Evolutionary conservation across 2,797 vertebrate genomes (phyloP).

Genomic region (Rhabdophis nuchalis): DNA sequence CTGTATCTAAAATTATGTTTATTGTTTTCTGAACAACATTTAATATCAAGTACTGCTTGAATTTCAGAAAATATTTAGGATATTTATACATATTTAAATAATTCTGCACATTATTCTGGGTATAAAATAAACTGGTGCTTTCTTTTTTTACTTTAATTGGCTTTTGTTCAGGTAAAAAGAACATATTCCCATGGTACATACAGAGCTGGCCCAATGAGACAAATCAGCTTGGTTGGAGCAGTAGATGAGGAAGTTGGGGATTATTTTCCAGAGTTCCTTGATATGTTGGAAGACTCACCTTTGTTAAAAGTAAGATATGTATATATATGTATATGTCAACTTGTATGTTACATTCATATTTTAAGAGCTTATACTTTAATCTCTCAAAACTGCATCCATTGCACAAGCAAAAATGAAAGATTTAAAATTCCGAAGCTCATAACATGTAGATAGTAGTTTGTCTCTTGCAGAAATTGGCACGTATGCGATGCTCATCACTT

Average conservation of each 20-base stretch:
- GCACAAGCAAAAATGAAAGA: neutral
- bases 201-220: constrained; percentile 94
- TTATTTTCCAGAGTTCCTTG: constrained; percentile 96
- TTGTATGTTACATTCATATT: neutral
- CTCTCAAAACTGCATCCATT: neutral
- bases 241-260: constrained; percentile 97
- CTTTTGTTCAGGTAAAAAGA: constrained; percentile 85
- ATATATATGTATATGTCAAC: neutral
- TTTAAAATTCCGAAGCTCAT: neutral
- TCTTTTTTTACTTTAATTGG: constrained; percentile 31
- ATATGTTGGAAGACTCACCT: constrained; percentile 90
- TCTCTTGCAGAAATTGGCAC: neutral
- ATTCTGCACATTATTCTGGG: neutral
- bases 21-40: neutral
- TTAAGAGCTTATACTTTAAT: neutral
- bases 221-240: constrained; percentile 97
- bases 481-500: neutral
- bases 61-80: neutral
- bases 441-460: neutral
- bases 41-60: neutral
- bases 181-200: constrained; percentile 97
- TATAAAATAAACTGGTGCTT: neutral
- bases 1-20: neutral
- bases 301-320: constrained; percentile 89
- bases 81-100: neutral